These are phyloP conservation scores for Scyliorhinus canicula DNA, from an alignment of 2,797 vertebrate species.

Conservation along the genomic window DNA sequence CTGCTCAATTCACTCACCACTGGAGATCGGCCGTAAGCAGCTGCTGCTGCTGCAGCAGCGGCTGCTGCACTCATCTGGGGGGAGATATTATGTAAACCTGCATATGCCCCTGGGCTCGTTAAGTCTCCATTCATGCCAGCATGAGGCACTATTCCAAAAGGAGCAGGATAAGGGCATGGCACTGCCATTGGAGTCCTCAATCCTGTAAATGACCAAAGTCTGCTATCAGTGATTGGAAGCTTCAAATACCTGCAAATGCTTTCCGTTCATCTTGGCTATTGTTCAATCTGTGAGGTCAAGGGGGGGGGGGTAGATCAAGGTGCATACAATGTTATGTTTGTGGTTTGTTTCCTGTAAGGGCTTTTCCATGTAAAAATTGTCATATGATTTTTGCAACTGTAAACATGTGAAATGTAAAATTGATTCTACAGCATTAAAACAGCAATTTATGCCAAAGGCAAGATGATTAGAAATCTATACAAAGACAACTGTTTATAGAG, in stretches of 20 bases:
- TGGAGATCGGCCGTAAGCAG: conserved; percentile 81
- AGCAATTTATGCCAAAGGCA: background rate
- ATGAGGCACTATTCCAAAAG: conserved; percentile 93
- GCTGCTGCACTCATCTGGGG: conserved; percentile 92
- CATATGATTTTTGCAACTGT: background rate
- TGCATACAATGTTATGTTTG: background rate
- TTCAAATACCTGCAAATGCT: background rate
- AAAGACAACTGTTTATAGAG: background rate
- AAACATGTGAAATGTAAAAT: background rate
- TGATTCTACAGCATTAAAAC: conserved; percentile 13
- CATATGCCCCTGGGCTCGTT: conserved; percentile 85
- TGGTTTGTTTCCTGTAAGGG: background rate
- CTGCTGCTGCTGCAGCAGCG: conserved; percentile 63
- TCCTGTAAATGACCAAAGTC: conserved; percentile 52
- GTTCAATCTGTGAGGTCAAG: background rate
- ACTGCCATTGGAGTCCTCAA: conserved; percentile 91
- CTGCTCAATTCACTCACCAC: conserved; percentile 66
- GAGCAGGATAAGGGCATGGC: conserved; percentile 85
- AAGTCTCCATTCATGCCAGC: conserved; percentile 90
- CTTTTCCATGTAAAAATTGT: background rate
- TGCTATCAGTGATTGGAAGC: background rate
- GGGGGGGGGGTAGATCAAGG: background rate
- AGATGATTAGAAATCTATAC: background rate
- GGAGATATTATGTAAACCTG: conserved; percentile 88
- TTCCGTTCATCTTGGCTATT: background rate